Base-by-base conservation (phyloP, 1,140 invertebrate species). In the Drosophila bocqueti region DNA sequence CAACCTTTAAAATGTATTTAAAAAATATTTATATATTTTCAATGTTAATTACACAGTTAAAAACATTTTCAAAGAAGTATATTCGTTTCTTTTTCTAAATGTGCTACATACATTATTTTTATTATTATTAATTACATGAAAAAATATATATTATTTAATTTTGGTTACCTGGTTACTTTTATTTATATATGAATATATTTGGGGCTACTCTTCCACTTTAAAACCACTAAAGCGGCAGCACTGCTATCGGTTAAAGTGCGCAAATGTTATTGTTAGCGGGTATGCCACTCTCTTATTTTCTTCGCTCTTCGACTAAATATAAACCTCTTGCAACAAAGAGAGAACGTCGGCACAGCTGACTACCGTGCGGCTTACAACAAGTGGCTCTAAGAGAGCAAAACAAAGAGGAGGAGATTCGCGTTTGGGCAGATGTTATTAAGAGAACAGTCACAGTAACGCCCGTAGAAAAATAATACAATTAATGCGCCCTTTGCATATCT, bases 281-380 rank as follows among this genome's bases (percentile, higher is more conserved):
- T 15, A 38, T 24, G 34, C 4, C 1, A 6, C 34, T 38, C 52
- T 38, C 52, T 45, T 62, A 13, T 36, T 36, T 62, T 55, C 21
- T 16, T 36, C 8, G 13, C n/a, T 18, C 29, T 36, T 36, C n/a
- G 13, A 15, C 18, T 4, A 9, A 38, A 52, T 52, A 34, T 11
- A 34, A 34, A 18, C 31, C 10, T 21, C 5, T 54, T 21, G 9
- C 3, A 1, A 21, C 7, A 15, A n/a, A 69, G 52, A 46, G 34
- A 16, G 3, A 5, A 4, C 11, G 1, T 60, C 24, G 54, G 55
- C 11, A 42, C 60, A 76, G 59, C 59, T 76, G 54, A 52, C 34
- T 64, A n/a, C 36, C 55, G 10, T 1, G 34, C 6, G 4, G 26
- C 49, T 59, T 60, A 77, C 83, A 86, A 86, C 80, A 89, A 83